Evolutionary conservation across 2,888 invertebrate species (phyloP).

Genomic region (Parthenolecanium corni): DNA sequence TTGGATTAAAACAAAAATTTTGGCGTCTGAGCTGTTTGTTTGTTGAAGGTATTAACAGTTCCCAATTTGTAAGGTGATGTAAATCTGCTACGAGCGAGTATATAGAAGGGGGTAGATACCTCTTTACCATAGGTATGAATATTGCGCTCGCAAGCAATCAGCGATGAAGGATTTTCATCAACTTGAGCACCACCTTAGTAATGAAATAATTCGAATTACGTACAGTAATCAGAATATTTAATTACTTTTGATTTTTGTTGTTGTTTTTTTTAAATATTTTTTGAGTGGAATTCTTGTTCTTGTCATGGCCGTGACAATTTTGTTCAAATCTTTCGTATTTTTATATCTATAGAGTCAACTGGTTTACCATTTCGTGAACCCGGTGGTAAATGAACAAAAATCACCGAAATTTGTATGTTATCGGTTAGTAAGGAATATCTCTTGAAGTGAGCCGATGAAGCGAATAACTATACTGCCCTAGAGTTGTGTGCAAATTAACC

Average conservation of each 20-base stretch:
- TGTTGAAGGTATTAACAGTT: conserved; percentile 11
- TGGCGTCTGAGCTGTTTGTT: conserved; percentile 8
- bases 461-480: conserved; percentile 48
- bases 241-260: no score
- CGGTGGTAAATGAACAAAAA: conserved; percentile 39
- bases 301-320: no score
- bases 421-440: conserved; percentile 41
- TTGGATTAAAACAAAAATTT: conserved; percentile 6
- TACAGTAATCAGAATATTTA: no score
- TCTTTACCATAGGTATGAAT: no score
- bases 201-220: no score
- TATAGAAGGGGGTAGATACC: no score
- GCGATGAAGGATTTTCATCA: no score
- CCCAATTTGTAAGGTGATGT: conserved; percentile 14
- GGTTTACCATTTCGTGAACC: conserved; percentile 28
- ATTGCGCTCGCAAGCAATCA: no score
- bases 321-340: conserved; percentile 25
- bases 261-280: no score
- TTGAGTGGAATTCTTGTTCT: no score
- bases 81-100: background rate
- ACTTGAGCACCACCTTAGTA: no score
- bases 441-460: background rate
- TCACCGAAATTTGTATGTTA: conserved; percentile 59
- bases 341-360: conserved; percentile 33
- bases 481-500: conserved; percentile 58